A percentile compares a stretch with the other conserved stretches of the same genome.
Evolutionary conservation across 2,888 invertebrate genomes (phyloP).

Genomic region (Aporophyla lueneburgensis): DNA sequence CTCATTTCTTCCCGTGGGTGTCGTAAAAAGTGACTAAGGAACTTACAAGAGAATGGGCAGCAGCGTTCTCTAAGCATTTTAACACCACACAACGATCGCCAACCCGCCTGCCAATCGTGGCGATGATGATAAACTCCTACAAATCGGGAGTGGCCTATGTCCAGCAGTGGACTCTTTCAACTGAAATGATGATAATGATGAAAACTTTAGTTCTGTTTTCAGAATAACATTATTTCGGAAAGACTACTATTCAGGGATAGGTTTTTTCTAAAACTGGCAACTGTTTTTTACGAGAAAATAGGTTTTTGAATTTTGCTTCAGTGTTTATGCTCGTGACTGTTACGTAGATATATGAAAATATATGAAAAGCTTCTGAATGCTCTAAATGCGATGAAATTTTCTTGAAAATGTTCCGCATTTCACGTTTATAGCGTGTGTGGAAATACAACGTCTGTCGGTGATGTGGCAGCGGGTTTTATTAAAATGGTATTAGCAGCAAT

Average conservation of each 20-base stretch:
- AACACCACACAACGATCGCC: no score
- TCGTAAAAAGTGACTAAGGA: no score
- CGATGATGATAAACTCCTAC: no score
- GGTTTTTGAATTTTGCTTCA: background rate
- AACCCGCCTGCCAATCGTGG: no score
- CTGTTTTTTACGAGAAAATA: background rate
- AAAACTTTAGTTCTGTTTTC: no score
- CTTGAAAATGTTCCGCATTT: slow-evolving; percentile 79
- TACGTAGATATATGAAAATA: slow-evolving; percentile 60
- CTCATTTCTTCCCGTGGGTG: no score
- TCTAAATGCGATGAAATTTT: slow-evolving; percentile 77
- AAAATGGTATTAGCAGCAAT: slow-evolving; percentile 26
- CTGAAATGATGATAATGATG: no score
- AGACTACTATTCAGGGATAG: background rate
- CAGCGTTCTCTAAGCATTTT: no score
- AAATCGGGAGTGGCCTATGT: no score
- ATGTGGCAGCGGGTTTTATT: slow-evolving; percentile 35
- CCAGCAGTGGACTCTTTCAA: no score
- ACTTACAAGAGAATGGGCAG: no score
- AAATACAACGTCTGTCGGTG: slow-evolving; percentile 71
- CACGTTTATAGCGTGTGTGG: slow-evolving; percentile 70
- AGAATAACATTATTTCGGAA: background rate
- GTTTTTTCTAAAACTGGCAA: background rate
- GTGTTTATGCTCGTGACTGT: background rate
- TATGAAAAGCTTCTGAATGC: slow-evolving; percentile 73